Conservation (phyloP, 2,888 invertebrate species). For the Hyposoter dolosus region DNA sequence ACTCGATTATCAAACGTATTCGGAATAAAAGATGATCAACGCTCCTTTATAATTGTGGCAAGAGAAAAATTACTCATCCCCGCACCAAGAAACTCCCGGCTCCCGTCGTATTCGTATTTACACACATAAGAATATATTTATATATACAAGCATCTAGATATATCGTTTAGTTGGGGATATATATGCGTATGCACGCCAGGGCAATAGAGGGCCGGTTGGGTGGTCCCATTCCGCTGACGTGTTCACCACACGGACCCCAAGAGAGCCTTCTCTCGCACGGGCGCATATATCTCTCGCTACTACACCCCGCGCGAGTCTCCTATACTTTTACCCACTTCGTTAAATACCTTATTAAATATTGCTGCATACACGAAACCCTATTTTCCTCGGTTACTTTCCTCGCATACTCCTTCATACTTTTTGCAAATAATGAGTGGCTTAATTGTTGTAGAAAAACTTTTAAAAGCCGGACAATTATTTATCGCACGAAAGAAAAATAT, state of each 20-base stretch:
- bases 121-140: constrained; percentile 60
- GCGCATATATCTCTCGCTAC: constrained; percentile 74
- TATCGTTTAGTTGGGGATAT: constrained; percentile 44
- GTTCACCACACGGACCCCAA: constrained; percentile 82
- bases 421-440: not conserved
- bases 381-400: constrained; percentile 58
- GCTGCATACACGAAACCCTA: constrained; percentile 79
- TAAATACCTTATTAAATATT: constrained; percentile 83
- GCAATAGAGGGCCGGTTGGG: constrained; percentile 81
- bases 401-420: constrained; percentile 44
- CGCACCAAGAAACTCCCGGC: constrained; percentile 2
- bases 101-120: not conserved
- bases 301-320: constrained; percentile 77
- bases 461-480: not conserved
- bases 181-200: constrained; percentile 77
- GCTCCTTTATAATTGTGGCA: constrained; percentile 51
- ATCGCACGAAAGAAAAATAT: not conserved
- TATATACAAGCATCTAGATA: constrained; percentile 20
- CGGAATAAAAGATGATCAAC: constrained; percentile 38
- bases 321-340: constrained; percentile 76
- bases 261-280: constrained; percentile 69
- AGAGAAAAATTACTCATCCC: constrained; percentile 53
- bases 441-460: not conserved
- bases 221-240: constrained; percentile 84
- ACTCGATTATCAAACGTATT: constrained; percentile 34